Conservation (phyloP, 2,888 invertebrate genomes). For the Harpagoxenus sublaevis region DNA sequence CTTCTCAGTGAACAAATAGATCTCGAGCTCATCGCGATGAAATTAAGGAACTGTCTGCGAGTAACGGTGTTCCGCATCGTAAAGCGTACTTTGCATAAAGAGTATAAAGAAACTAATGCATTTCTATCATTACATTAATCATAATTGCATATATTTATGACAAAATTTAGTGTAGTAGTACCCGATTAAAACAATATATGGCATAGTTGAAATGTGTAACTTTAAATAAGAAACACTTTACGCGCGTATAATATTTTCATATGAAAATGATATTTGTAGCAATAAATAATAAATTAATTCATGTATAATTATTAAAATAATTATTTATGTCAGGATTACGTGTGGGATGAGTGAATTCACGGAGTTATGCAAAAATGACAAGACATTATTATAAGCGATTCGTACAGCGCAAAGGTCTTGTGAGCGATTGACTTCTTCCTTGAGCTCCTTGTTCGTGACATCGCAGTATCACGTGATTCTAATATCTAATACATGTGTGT, state of each 20-base stretch:
- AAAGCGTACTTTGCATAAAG: constrained; percentile 16
- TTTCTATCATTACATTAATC: neutral
- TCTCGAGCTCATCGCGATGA: constrained; percentile 69
- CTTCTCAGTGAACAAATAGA: constrained; percentile 72
- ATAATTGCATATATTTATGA: neutral
- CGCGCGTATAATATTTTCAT: neutral
- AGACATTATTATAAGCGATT: no score
- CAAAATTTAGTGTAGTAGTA: neutral
- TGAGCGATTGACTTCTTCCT: no score
- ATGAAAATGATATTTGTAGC: neutral
- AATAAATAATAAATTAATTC: constrained; percentile 8
- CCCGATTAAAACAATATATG: neutral
- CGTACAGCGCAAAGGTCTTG: no score
- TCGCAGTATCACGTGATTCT: no score
- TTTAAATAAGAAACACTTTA: neutral
- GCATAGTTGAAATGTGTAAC: neutral
- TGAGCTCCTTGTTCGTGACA: no score
- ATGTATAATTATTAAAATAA: neutral
- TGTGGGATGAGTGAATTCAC: no score
- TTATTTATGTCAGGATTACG: neutral
- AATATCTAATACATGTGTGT: no score
- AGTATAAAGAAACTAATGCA: constrained; percentile 22
- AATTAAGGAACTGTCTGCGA: constrained; percentile 71
- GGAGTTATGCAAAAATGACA: no score
- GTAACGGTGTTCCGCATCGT: constrained; percentile 3